Evolutionary conservation across 1,140 invertebrate species (phyloP).

Genomic region (Bombus waltoni): DNA sequence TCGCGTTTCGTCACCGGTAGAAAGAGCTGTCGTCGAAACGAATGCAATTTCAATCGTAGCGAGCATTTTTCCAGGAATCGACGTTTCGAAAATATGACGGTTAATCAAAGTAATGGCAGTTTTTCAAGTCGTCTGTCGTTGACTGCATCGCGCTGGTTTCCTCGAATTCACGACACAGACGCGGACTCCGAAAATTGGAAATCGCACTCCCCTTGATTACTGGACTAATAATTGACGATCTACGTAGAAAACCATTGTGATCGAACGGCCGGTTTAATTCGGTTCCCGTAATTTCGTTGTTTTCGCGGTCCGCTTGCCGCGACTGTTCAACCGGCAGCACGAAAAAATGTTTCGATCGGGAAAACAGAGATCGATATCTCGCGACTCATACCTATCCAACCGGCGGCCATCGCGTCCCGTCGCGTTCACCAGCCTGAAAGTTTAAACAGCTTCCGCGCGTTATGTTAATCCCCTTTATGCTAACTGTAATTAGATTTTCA

Average conservation of each 20-base stretch:
- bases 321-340: neutral
- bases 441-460: constrained; percentile 8
- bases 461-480: constrained; percentile 38
- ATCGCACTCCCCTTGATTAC: constrained; percentile 72
- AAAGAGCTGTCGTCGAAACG: neutral
- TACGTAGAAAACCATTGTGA: constrained; percentile 10
- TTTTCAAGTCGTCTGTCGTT: constrained; percentile 48
- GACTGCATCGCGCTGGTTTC: neutral
- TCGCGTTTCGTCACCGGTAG: neutral
- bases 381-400: no score
- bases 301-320: constrained; percentile 43
- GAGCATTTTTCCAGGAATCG: constrained; percentile 43
- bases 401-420: no score
- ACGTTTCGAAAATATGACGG: constrained; percentile 61
- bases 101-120: constrained; percentile 73
- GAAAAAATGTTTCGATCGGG: neutral
- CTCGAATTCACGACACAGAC: constrained; percentile 21
- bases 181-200: constrained; percentile 60
- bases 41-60: constrained; percentile 18
- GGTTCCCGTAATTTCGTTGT: constrained; percentile 47
- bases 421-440: neutral
- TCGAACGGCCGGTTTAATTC: constrained; percentile 49
- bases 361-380: neutral
- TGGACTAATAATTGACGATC: constrained; percentile 68
- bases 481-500: constrained; percentile 40